Evolutionary conservation across 2,797 vertebrate species (phyloP).

Genomic region (Neosilurus mollespiculum): DNA sequence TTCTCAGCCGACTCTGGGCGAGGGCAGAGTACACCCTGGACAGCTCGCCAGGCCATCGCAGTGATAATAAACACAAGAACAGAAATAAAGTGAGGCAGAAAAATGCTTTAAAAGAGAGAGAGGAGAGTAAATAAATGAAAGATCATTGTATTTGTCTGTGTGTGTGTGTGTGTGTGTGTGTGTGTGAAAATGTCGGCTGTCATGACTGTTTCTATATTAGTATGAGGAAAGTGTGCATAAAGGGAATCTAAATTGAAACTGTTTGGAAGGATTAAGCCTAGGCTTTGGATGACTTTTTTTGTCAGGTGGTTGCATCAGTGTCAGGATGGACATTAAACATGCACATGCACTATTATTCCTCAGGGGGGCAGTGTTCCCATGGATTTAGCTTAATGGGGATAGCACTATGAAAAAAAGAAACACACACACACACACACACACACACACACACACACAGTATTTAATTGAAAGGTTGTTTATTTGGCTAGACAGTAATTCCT

Average conservation of each 20-base stretch:
- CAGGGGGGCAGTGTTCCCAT: constrained; percentile 47
- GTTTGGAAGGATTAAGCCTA: neutral
- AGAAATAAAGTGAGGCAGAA: neutral
- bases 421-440: neutral
- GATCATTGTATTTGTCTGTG: too few species aligned
- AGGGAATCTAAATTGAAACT: neutral
- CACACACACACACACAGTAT: neutral
- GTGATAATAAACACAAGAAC: neutral
- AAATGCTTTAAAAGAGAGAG: too few species aligned
- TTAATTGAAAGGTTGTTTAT: constrained; percentile 19
- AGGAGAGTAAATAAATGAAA: too few species aligned
- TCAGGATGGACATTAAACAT: neutral
- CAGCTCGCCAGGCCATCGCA: too few species aligned
- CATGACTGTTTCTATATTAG: neutral
- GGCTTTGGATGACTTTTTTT: neutral
- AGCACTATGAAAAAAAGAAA: neutral
- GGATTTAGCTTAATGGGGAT: constrained; percentile 3
- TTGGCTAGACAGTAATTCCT: constrained; percentile 16
- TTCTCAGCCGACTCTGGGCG: too few species aligned
- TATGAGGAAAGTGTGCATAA: neutral
- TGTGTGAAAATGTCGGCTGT: neutral
- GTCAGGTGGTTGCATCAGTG: neutral
- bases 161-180: too few species aligned
- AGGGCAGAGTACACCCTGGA: too few species aligned
- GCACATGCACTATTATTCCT: constrained; percentile 11